Evolutionary conservation across 2,888 invertebrate genomes (phyloP), one percentile per base, ranked within the genome.

Genomic region (Pseudeuparius sepicola): DNA sequence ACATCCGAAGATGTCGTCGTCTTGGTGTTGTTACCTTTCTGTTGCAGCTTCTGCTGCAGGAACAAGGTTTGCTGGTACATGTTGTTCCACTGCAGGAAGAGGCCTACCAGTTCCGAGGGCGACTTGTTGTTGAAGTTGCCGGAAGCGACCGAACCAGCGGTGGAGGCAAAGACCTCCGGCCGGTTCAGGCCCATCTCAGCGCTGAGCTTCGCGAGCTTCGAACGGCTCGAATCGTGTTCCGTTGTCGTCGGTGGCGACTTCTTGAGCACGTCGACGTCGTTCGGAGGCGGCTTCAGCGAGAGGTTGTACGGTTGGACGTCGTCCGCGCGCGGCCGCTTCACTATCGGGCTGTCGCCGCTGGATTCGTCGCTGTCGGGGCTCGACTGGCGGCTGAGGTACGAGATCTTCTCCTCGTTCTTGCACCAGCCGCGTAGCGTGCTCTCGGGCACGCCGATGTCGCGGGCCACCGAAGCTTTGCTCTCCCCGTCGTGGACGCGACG

Each of bases 361-460:
- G 71, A 70, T 53, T 71, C 72, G 51, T 71, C 71, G 25, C 78
- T 79, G 46, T 81, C 81, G 2, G 79, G 78, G 5, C 77, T 77
- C 26, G 79, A 76, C 51, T 79, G 74, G 6, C 78, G 68, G 15
- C 79, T 78, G 54, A 78, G 75, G 57, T 77, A 72, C 45, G 78
- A 62, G 3, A 76, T 65, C 59, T 86, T 86, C 50, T 81, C 78
- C 55, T 85, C 84, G 55, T 84, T 82, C 60, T 87, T 87, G 63
- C 86, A 87, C 87, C 87, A 87, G 38, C 87, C 87, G 3, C 87
- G 71, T 10, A 87, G 66, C 5, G 87, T 87, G 2, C 85, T 86
- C 60, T 87, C 87, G 1, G 87, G 86, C 11, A 87, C 85, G 18
- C 85, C 84, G 54, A 86, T 84, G 57, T 85, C 83, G 3, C 86